Evolutionary conservation across 1,140 invertebrate genomes (phyloP), one percentile per base, ranked within the genome.

Genomic region (Drosophila punjabiensis): DNA sequence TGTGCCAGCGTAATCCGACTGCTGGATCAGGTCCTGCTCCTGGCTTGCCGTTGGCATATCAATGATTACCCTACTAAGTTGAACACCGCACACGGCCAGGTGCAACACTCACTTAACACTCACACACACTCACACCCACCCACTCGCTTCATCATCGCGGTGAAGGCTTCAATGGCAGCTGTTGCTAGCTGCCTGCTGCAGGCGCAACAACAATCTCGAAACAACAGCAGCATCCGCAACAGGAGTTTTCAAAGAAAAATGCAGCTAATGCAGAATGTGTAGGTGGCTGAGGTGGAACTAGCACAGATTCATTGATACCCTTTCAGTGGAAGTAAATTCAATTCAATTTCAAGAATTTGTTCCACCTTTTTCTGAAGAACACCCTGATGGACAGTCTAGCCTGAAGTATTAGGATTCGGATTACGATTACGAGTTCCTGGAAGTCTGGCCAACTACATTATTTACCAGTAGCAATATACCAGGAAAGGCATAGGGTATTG

Each of bases 21-120:
- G 41, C 24, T 39, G 69, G 48, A 41, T 64, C 28, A 18, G 37
- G 18, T 68, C 32, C 33, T 11, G 47, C 45, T 50, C 18, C 33
- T 9, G 37, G 39, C 43, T 39, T 63, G 67, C 79, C 59, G 45
- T 14, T 68, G 81, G 69, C 81, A 83, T 63, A 76, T 80, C 74
- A 74, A 85, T 89, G 81, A 84, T 89, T 83, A 66, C 59, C 65
- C 48, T 53, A 67, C 66, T 76, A 68, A 62, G 55, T 62, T 73
- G 37, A 41, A 14, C 70, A 16, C 52, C 24, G 30, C 41, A n/a
- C 52, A 76, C 52, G 35, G 32, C 43, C 73, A 79, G 84, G 67
- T 79, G 69, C 65, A 56, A 28, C 64, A 69, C 59, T 78, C 74
- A 71, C 74, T 73, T 56, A 66, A 66, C 64, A 70, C 32, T 24